Conservation (phyloP, 1,140 invertebrate genomes). For the Zaprionus ornatus region DNA sequence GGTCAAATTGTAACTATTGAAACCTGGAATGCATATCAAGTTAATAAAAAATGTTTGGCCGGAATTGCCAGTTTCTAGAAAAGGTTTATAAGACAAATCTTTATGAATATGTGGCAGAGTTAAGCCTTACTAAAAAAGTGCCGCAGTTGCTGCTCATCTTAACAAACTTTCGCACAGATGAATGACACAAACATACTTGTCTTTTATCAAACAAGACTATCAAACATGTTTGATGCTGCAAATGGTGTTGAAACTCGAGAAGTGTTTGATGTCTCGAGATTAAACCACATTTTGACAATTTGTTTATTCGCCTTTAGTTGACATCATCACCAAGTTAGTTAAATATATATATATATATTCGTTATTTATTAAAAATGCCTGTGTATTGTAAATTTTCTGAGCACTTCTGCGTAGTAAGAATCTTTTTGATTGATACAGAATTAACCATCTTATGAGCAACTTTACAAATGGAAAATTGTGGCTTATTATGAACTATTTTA, state of each 20-base stretch:
- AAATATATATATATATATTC: too few species aligned
- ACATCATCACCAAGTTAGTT: neutral
- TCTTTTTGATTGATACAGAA: too few species aligned
- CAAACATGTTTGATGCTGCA: conserved; percentile 16
- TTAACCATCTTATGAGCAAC: neutral
- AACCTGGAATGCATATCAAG: neutral
- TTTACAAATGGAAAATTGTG: neutral
- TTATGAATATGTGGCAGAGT: neutral
- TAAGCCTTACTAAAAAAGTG: neutral
- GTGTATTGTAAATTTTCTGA: neutral
- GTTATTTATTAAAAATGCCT: neutral
- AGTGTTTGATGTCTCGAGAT: neutral
- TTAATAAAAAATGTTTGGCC: neutral
- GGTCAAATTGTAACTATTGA: conserved; percentile 16
- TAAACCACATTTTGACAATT: neutral
- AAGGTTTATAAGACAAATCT: neutral
- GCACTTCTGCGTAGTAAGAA: too few species aligned
- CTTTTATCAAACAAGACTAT: neutral
- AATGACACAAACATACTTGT: neutral
- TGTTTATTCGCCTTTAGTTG: neutral
- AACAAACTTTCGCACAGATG: neutral
- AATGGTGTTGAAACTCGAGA: neutral
- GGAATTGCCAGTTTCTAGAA: neutral
- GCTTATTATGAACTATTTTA: neutral
- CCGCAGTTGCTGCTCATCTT: neutral